A percentile compares a stretch with the other conserved stretches of the same genome.
Evolutionary conservation across 1,140 invertebrate genomes (phyloP).

Genomic region (Acromyrmex heyeri): DNA sequence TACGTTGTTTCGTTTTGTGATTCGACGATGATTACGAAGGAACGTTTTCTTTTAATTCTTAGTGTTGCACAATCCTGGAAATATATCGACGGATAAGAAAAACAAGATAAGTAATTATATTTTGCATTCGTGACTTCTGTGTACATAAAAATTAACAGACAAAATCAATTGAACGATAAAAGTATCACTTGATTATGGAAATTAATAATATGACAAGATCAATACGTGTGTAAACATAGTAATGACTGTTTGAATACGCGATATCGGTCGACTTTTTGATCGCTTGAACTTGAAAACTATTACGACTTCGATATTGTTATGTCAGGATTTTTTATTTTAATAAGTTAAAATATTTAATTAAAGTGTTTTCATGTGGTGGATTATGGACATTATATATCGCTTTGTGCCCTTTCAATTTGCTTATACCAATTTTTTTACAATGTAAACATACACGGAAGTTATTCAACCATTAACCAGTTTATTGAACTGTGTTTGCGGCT

Average conservation of each 20-base stretch:
- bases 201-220: not conserved
- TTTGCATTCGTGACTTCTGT: not conserved
- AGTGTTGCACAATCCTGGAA: constrained; percentile 4
- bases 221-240: not conserved
- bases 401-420: not conserved
- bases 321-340: not conserved
- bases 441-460: not conserved
- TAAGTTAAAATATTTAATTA: not conserved
- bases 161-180: not conserved
- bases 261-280: not conserved
- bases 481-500: constrained; percentile 39
- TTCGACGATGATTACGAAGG: constrained; percentile 26
- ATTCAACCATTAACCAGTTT: constrained; percentile 37
- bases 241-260: not conserved
- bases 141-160: not conserved
- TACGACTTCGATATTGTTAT: not conserved
- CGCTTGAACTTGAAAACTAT: constrained; percentile 2
- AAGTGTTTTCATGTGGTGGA: not conserved
- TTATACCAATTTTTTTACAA: constrained; percentile 1
- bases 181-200: not conserved
- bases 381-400: not conserved
- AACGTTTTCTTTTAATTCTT: not conserved
- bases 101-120: not conserved
- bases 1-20: constrained; percentile 46
- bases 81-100: not conserved